These are phyloP conservation scores for Apis cerana DNA, from an alignment of 1,140 invertebrate species.

Conservation along the genomic window DNA sequence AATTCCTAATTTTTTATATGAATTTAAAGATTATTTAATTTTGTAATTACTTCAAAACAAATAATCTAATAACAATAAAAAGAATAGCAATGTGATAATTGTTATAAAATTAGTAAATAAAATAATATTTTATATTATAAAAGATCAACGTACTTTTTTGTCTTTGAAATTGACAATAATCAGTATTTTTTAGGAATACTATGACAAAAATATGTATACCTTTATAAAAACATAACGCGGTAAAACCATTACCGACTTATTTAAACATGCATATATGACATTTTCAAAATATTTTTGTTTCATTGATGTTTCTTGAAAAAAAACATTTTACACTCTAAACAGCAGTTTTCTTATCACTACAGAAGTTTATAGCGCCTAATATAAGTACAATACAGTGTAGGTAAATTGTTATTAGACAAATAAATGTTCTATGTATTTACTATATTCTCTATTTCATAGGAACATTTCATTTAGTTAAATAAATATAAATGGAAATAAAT, in stretches of 20 bases:
- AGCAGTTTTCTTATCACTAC: constrained; percentile 45
- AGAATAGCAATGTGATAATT: not conserved
- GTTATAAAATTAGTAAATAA: not conserved
- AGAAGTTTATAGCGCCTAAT: constrained; percentile 51
- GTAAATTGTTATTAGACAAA: constrained; percentile 25
- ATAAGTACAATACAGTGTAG: constrained; percentile 31
- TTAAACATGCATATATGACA: constrained; percentile 23
- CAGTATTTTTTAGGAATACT: constrained; percentile 15
- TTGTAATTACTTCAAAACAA: not conserved
- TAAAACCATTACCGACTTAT: constrained; percentile 28
- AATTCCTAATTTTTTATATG: not conserved
- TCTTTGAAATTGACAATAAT: constrained; percentile 43
- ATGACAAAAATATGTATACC: constrained; percentile 41
- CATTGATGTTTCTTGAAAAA: constrained; percentile 23
- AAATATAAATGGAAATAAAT: not conserved
- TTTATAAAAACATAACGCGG: constrained; percentile 22
- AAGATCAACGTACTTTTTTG: not conserved
- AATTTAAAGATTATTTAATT: constrained; percentile 49
- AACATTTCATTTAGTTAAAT: constrained; percentile 6
- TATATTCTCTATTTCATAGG: not conserved
- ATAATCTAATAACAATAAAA: not conserved
- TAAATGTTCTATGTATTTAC: constrained; percentile 18
- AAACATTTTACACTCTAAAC: constrained; percentile 35
- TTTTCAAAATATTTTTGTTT: constrained; percentile 43
- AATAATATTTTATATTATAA: not conserved